Evolutionary conservation across 1,140 invertebrate species (phyloP).

Genomic region (Drosophila azteca): DNA sequence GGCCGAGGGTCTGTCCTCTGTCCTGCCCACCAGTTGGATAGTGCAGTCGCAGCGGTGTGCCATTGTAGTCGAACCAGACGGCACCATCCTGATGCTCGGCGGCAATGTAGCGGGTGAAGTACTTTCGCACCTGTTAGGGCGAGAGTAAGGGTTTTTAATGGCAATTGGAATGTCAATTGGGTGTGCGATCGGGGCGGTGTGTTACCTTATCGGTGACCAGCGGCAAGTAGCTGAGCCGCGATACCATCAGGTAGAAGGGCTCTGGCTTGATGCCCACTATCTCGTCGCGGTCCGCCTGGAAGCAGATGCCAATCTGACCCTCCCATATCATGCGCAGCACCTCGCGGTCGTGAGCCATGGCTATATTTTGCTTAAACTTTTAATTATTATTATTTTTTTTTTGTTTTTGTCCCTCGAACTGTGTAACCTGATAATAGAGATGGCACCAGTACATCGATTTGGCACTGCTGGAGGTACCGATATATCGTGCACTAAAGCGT

Average conservation of each 20-base stretch:
- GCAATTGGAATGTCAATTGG: not conserved
- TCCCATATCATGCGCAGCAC: slow-evolving; percentile 97
- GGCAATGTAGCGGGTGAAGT: slow-evolving; percentile 93
- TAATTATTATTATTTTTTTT: slow-evolving; percentile 35
- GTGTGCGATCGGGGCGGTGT: not conserved
- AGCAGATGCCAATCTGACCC: slow-evolving; percentile 95
- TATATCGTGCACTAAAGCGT: not conserved
- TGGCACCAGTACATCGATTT: not conserved
- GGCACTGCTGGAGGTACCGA: slow-evolving; percentile 8
- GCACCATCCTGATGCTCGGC: slow-evolving; percentile 93
- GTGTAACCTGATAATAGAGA: slow-evolving; percentile 26
- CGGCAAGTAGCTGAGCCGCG: slow-evolving; percentile 97
- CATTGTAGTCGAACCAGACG: slow-evolving; percentile 98
- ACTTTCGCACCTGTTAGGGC: slow-evolving; percentile 90
- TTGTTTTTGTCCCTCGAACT: slow-evolving; percentile 40
- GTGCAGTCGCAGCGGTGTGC: slow-evolving; percentile 96
- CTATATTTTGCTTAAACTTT: slow-evolving; percentile 12
- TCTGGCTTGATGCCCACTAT: slow-evolving; percentile 94
- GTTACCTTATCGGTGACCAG: slow-evolving; percentile 96
- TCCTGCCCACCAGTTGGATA: slow-evolving; percentile 92
- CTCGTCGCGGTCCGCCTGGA: slow-evolving; percentile 94
- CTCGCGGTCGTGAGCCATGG: slow-evolving; percentile 96
- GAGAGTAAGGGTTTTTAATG: too few relatives aligned
- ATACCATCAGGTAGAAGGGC: slow-evolving; percentile 97
- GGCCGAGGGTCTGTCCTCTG: not conserved